Conservation (phyloP, 2,113 vertebrate species). For the Leucopternis melanops region DNA sequence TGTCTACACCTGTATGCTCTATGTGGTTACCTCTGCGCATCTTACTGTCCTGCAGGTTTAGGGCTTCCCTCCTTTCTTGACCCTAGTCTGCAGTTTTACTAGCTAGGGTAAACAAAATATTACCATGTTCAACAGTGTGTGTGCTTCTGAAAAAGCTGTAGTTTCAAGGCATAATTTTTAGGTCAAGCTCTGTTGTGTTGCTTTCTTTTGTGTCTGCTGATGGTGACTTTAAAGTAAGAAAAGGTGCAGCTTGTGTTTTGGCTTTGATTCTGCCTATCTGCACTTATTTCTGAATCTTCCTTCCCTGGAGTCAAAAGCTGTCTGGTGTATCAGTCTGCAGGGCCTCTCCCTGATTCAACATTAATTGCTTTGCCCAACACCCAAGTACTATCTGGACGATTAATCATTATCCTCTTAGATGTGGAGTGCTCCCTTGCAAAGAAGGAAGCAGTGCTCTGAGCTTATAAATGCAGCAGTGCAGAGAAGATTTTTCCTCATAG, state of each 20-base stretch:
- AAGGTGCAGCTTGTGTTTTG: not conserved
- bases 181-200: not conserved
- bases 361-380: conserved; percentile 22
- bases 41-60: not conserved
- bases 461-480: not conserved
- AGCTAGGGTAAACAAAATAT: not conserved
- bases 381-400: not conserved
- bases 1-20: not conserved
- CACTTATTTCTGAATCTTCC: not conserved
- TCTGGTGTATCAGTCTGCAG: not conserved
- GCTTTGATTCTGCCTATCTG: not conserved
- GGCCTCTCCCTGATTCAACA: not conserved
- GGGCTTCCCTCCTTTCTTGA: not conserved
- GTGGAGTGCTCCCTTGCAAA: not conserved
- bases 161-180: not conserved
- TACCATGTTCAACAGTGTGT: not conserved
- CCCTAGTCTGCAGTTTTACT: not conserved
- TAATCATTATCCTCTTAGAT: conserved; percentile 24
- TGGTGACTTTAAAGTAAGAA: not conserved
- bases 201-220: not conserved
- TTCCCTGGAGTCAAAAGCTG: not conserved
- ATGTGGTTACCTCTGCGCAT: not conserved
- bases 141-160: not conserved
- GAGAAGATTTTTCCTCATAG: not conserved
- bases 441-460: not conserved